A percentile compares a stretch with the other conserved stretches of the same genome.
phyloP scores from a whole-genome alignment of 2,888 invertebrate species.

The Acholoe squamosa region DNA sequence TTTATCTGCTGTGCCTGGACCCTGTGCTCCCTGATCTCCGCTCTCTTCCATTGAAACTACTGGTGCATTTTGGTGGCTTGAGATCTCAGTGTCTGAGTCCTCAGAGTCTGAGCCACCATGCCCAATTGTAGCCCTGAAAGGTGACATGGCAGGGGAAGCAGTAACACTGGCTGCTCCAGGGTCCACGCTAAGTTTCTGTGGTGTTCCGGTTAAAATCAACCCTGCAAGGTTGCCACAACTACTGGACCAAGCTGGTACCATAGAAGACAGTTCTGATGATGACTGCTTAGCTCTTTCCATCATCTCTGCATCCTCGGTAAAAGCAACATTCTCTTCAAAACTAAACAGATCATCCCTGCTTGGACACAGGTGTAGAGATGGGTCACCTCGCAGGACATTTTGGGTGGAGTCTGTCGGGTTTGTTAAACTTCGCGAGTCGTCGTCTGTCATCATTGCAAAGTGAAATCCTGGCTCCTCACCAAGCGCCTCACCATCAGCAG shows the following conservation, averaged over 20 bases:
- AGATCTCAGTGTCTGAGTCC: background rate
- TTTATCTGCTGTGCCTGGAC: constrained; percentile 24
- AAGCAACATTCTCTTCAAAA: background rate
- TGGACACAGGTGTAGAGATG: constrained; percentile 31
- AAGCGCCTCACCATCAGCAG: background rate
- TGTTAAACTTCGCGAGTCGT: background rate
- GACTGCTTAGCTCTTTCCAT: background rate
- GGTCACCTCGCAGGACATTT: constrained; percentile 17
- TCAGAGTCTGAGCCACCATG: constrained; percentile 39
- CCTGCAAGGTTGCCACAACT: constrained; percentile 4
- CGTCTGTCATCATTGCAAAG: constrained; percentile 28
- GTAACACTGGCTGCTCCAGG: constrained; percentile 44
- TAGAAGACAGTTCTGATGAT: background rate
- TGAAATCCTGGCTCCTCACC: background rate
- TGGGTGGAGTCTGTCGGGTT: background rate
- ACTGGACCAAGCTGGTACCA: background rate
- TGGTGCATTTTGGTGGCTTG: background rate
- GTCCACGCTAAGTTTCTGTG: constrained; percentile 50
- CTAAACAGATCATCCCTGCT: constrained; percentile 10
- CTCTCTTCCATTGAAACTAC: background rate
- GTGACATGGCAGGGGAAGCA: constrained; percentile 46
- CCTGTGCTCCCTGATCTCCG: background rate
- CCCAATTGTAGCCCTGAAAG: constrained; percentile 32
- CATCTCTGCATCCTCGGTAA: background rate
- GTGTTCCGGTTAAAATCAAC: background rate